Conservation (phyloP, 2,113 vertebrate genomes). For the Vimba vimba region DNA sequence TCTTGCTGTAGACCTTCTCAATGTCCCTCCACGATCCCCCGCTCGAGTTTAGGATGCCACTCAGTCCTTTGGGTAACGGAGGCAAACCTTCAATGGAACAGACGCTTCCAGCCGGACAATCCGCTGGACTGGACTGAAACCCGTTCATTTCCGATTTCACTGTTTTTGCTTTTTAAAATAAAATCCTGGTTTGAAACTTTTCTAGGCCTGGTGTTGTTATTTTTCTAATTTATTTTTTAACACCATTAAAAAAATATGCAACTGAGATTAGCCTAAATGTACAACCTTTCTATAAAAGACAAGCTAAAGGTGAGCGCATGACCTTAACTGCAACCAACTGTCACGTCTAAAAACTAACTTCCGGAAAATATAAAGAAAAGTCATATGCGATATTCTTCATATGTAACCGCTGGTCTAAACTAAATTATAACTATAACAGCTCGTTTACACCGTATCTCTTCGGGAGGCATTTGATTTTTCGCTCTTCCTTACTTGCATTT, state of each 20-base stretch:
- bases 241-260: not conserved
- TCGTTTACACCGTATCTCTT: not conserved
- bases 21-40: constrained; percentile 82
- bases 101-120: constrained; percentile 60
- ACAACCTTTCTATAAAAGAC: not conserved
- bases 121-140: constrained; percentile 56
- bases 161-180: not conserved
- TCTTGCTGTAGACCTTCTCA: constrained; percentile 79
- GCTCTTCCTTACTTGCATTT: not conserved
- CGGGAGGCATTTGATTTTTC: not conserved
- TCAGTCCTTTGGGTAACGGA: constrained; percentile 80
- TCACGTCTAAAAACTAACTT: not conserved
- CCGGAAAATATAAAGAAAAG: not conserved
- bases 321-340: not conserved
- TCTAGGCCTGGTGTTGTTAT: not conserved
- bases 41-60: constrained; percentile 81
- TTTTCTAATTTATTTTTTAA: not conserved
- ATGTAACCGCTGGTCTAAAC: not conserved
- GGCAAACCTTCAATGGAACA: constrained; percentile 75
- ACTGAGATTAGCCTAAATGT: not conserved
- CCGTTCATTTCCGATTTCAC: constrained; percentile 68
- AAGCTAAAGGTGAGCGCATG: not conserved
- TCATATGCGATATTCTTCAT: not conserved
- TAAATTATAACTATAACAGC: not conserved
- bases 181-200: not conserved